Conservation (phyloP, 1,140 invertebrate genomes). For the Leptonema lineaticorne region DNA sequence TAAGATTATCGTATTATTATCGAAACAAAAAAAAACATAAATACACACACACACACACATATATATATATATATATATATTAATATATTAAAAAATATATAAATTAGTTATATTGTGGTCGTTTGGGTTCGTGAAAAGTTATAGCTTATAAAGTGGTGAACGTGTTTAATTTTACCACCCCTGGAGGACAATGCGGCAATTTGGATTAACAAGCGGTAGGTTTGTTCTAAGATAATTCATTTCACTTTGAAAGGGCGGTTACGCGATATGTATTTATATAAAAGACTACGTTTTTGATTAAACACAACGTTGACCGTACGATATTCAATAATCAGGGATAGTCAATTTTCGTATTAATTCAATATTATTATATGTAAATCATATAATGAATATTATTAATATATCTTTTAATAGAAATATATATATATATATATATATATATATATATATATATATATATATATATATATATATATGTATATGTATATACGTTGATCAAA, state of each 20-base stretch:
- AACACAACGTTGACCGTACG: neutral
- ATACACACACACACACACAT: neutral
- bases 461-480: too few relatives aligned
- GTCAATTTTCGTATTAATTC: neutral
- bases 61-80: neutral
- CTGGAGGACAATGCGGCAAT: slow-evolving; percentile 16
- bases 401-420: too few relatives aligned
- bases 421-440: too few relatives aligned
- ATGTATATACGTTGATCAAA: too few relatives aligned
- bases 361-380: too few relatives aligned
- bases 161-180: neutral
- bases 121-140: neutral
- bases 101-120: neutral
- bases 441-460: too few relatives aligned
- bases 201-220: slow-evolving; percentile 11
- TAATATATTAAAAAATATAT: neutral
- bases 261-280: neutral
- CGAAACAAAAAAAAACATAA: too few relatives aligned
- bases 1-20: too few relatives aligned
- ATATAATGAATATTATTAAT: too few relatives aligned
- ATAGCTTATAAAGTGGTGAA: neutral
- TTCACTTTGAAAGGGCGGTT: slow-evolving; percentile 8
- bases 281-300: neutral
- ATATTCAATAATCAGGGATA: neutral
- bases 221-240: slow-evolving; percentile 18